Conservation (phyloP, 2,113 vertebrate genomes). For the Geococcyx californianus region DNA sequence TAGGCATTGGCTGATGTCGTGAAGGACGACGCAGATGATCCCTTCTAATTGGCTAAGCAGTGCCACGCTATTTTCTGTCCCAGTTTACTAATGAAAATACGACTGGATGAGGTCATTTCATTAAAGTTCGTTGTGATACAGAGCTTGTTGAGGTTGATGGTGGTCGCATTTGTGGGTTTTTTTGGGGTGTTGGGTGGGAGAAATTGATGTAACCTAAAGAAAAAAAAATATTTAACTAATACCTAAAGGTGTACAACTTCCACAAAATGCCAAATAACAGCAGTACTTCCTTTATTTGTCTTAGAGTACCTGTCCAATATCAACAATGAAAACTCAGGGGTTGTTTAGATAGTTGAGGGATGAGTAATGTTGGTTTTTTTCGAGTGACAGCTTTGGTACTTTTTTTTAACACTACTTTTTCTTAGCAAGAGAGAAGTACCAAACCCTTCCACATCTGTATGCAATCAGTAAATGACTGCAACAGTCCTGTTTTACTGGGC, state of each 20-base stretch:
- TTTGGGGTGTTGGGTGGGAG: background rate
- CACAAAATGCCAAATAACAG: background rate
- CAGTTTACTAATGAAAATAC: slow-evolving; percentile 42
- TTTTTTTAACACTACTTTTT: background rate
- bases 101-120: slow-evolving; percentile 9
- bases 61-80: background rate
- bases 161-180: slow-evolving; percentile 41
- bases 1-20: background rate
- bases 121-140: slow-evolving; percentile 24
- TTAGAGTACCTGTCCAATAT: background rate
- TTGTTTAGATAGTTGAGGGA: background rate
- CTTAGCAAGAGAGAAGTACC: background rate
- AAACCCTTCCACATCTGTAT: background rate
- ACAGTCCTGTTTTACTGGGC: background rate
- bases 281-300: background rate
- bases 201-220: background rate
- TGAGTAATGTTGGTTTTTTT: background rate
- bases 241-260: background rate
- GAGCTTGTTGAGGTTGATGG: slow-evolving; percentile 29
- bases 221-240: background rate
- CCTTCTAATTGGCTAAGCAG: background rate
- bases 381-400: background rate
- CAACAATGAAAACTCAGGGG: background rate
- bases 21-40: background rate
- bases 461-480: background rate